Evolutionary conservation across 2,888 invertebrate genomes (phyloP), one percentile per base, ranked within the genome.

Genomic region (Fragum sueziense): DNA sequence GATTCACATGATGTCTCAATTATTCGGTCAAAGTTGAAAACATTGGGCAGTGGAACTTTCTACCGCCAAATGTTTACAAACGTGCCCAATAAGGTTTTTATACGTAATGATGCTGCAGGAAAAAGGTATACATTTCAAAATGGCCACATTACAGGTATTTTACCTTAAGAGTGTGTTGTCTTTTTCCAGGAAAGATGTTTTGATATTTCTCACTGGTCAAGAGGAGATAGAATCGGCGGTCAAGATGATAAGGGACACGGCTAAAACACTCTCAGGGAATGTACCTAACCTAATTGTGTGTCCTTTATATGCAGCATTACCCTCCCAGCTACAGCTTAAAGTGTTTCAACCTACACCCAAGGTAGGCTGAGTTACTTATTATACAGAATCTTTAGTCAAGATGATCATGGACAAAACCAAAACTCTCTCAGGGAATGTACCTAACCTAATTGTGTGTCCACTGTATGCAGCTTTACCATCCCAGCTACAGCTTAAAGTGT

Each of bases 131-230:
- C n/a, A n/a, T n/a, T n/a, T n/a, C n/a, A n/a, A n/a, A n/a, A n/a
- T n/a, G n/a, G n/a, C n/a, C n/a, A n/a, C n/a, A n/a, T n/a, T n/a
- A n/a, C n/a, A n/a, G n/a, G n/a, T n/a, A n/a, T n/a, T n/a, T n/a
- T n/a, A n/a, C n/a, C n/a, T n/a, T n/a, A n/a, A n/a, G 17, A 41
- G 41, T 11, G 17, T 9, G 9, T 41, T 41, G 22, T 6, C 2
- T 34, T 33, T 27, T 85, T 86, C 52, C 84, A 92, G 92, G 67
- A 96, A 98, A 87, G 97, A 98, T 92, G 96, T 99, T 86, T 94
- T 99, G 72, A 96, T 98, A 52, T 99, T 99, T 94, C 94, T 99
- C 76, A 98, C 98, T 67, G 99, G 99, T 0, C 98, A 98, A 94
- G 98, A 99, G 93, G 98, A 99, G 95, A 98, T 99, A 85, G 98